These are phyloP conservation scores for Oophaga sylvatica DNA, from an alignment of 2,797 vertebrate species.

Conservation along the genomic window DNA sequence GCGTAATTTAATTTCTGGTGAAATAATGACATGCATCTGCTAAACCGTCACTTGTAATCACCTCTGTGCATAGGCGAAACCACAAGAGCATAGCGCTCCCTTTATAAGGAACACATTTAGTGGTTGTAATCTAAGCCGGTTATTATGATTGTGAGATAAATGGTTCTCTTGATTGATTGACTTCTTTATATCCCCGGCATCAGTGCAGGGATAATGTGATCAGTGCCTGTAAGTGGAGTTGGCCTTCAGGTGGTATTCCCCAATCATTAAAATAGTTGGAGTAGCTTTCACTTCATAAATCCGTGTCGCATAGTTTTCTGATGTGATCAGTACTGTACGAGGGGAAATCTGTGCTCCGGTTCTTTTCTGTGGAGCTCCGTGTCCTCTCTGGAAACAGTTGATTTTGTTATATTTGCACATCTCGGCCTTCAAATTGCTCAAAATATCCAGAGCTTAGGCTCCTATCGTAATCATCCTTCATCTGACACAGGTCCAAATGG, in stretches of 20 bases:
- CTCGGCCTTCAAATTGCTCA: too few relatives aligned
- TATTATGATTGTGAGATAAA: background rate
- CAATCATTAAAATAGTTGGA: background rate
- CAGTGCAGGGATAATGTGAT: conserved; percentile 1
- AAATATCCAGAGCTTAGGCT: too few relatives aligned
- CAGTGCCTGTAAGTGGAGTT: background rate
- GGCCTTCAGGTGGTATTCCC: background rate
- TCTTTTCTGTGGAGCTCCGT: background rate
- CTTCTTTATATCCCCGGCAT: background rate
- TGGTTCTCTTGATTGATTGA: background rate
- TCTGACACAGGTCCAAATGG: too few relatives aligned
- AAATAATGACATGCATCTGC: conserved; percentile 3
- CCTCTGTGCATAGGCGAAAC: background rate
- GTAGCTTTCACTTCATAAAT: background rate
- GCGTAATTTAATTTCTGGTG: background rate
- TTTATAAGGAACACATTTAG: background rate
- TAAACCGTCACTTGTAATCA: background rate
- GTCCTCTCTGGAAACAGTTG: too few relatives aligned
- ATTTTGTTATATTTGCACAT: too few relatives aligned
- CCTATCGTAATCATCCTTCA: too few relatives aligned
- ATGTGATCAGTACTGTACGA: background rate
- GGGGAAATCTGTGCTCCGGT: background rate
- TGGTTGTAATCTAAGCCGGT: background rate
- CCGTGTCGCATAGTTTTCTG: background rate
- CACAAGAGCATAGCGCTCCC: background rate